Evolutionary conservation across 2,113 vertebrate species (phyloP), one percentile per base, ranked within the genome.

Genomic region (Bufo bufo): DNA sequence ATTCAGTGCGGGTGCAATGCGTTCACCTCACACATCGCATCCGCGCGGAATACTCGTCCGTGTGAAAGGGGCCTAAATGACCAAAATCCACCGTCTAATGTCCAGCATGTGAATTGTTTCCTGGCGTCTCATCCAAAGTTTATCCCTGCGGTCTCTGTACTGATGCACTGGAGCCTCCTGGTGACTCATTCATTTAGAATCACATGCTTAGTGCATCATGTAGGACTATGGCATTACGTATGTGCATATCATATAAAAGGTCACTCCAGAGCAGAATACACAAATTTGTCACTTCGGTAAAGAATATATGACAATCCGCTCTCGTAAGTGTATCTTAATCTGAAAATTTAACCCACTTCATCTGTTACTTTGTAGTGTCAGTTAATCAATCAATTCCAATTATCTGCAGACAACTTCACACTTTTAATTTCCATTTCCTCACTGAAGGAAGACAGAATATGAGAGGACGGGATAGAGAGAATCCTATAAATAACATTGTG

Each of bases 361-460:
- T 75, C 16, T 49, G 72, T 19, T 75, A 47, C 23, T 17, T 49
- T 75, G 72, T 47, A n/a, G 16, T 11, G 43, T 19, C 19, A 49
- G 43, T 49, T 75, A 75, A 75, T 75, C 43, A 43, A 72, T 72
- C 72, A 75, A 17, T 49, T 75, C 43, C 14, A 75, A 75, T 75
- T 75, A 47, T 75, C 72, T 75, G 45, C 12, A 8, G 72, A 47
- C 72, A 47, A 47, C 72, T 75, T 75, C 72, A 75, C 72, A 75
- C 16, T 72, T 4, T 72, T 72, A 13, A 72, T 43, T 72, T 43
- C 66, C 23, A 33, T 43, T 43, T 69, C 69, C 63, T 66, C 7
- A 43, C 17, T 69, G n/a, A 71, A 13, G 23, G 6, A 33, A 16
- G 14, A 14, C 4, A 3, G 13, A 49, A 75, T 7, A 49, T 49